Conservation (phyloP, 2,888 invertebrate species). For the Argynnis bischoffii region DNA sequence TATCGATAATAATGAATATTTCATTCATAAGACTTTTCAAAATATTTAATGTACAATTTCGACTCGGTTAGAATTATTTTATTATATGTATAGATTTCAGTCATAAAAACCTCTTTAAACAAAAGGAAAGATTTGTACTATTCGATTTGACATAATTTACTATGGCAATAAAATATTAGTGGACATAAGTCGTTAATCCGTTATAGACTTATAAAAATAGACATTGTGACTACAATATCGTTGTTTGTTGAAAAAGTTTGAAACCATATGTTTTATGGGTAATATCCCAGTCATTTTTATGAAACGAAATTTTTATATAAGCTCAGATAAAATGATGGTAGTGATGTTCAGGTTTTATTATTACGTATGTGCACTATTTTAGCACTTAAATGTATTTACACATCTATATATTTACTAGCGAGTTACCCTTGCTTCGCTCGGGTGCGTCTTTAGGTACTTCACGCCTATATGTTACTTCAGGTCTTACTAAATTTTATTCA, state of each 20-base stretch:
- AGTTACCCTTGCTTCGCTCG: too few species aligned
- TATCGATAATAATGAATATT: too few species aligned
- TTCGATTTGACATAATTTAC: neutral
- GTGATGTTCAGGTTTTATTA: neutral
- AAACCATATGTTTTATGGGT: constrained; percentile 19
- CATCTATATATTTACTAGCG: too few species aligned
- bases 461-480: too few species aligned
- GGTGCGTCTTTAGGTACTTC: too few species aligned
- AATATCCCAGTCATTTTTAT: constrained; percentile 3
- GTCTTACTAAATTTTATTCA: too few species aligned
- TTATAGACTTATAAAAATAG: constrained; percentile 7
- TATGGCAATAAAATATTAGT: constrained; percentile 12
- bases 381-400: neutral
- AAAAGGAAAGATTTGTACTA: too few species aligned
- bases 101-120: too few species aligned
- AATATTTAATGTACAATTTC: too few species aligned
- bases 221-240: constrained; percentile 23
- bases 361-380: neutral
- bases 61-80: too few species aligned
- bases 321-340: constrained; percentile 1
- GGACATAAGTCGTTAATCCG: constrained; percentile 14
- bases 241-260: constrained; percentile 10
- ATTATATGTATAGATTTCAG: too few species aligned
- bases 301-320: constrained; percentile 15
- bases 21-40: too few species aligned